Evolutionary conservation across 2,888 invertebrate species (phyloP).

Genomic region (Galerucella calmariensis): DNA sequence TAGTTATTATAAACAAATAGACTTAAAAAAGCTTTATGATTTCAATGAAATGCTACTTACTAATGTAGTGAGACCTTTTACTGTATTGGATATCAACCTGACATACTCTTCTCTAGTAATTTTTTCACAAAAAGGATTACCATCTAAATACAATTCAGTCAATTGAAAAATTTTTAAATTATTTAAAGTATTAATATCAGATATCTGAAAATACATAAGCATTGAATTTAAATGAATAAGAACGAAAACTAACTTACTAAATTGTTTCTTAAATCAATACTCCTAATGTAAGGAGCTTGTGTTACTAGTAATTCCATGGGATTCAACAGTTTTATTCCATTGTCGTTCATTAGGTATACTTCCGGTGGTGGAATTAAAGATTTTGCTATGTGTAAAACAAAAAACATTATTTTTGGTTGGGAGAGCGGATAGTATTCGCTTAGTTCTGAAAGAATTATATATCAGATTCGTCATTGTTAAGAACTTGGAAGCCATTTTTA

Average conservation of each 20-base stretch:
- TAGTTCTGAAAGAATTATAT: slow-evolving; percentile 49
- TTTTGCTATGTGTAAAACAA: slow-evolving; percentile 62
- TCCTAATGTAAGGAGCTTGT: slow-evolving; percentile 38
- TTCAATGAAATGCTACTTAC: slow-evolving; percentile 60
- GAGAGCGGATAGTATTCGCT: slow-evolving; percentile 64
- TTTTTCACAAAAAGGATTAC: slow-evolving; percentile 77
- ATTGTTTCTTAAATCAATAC: slow-evolving; percentile 57
- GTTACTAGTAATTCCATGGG: slow-evolving; percentile 58
- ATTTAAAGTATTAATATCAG: slow-evolving; percentile 44
- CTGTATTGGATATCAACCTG: slow-evolving; percentile 67
- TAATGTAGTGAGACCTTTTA: slow-evolving; percentile 67
- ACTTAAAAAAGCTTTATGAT: not conserved
- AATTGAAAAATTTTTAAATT: slow-evolving; percentile 53
- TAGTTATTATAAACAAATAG: not conserved
- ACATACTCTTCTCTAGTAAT: slow-evolving; percentile 73
- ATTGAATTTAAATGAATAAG: slow-evolving; percentile 10
- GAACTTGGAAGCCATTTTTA: slow-evolving; percentile 11
- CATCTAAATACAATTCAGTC: slow-evolving; percentile 70
- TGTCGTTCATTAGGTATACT: slow-evolving; percentile 55
- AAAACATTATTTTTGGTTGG: slow-evolving; percentile 65
- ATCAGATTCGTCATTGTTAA: slow-evolving; percentile 4
- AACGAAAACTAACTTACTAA: slow-evolving; percentile 48
- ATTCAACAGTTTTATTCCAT: slow-evolving; percentile 58
- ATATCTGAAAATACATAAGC: slow-evolving; percentile 52
- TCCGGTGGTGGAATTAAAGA: slow-evolving; percentile 50